Conservation (phyloP, 2,113 vertebrate species). For the Pituophis catenifer region DNA sequence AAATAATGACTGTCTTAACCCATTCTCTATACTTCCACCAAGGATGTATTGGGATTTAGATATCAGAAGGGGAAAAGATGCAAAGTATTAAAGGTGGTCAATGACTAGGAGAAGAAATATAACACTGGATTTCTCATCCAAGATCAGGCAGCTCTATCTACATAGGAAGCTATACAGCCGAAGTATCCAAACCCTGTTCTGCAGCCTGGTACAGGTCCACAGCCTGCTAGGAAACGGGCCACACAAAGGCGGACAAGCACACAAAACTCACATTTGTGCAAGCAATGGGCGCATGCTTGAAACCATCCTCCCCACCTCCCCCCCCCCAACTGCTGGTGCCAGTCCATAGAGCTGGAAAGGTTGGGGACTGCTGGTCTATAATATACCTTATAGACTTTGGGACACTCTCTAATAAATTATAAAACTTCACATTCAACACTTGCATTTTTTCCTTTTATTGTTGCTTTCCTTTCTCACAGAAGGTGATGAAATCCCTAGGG, state of each 20-base stretch:
- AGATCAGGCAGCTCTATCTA: background rate
- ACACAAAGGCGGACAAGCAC: too few relatives aligned
- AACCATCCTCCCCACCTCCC: too few relatives aligned
- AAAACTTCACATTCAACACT: background rate
- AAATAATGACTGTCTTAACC: background rate
- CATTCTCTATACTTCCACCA: background rate
- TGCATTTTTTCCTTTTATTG: background rate
- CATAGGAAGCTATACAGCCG: background rate
- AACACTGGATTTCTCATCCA: background rate
- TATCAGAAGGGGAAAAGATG: background rate
- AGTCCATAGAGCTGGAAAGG: too few relatives aligned
- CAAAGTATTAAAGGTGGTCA: background rate
- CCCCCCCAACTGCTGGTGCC: too few relatives aligned
- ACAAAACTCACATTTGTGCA: too few relatives aligned
- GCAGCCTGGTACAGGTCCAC: too few relatives aligned
- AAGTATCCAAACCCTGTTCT: too few relatives aligned
- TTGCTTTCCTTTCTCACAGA: background rate
- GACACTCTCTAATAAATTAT: background rate
- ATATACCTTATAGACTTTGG: background rate
- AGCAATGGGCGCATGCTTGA: too few relatives aligned
- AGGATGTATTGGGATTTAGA: background rate
- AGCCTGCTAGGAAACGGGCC: too few relatives aligned
- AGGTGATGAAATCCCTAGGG: background rate
- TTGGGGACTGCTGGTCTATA: too few relatives aligned
- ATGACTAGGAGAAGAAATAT: background rate